phyloP scores from a whole-genome alignment of 2,888 invertebrate genomes.

The Campopleginae sp. region DNA sequence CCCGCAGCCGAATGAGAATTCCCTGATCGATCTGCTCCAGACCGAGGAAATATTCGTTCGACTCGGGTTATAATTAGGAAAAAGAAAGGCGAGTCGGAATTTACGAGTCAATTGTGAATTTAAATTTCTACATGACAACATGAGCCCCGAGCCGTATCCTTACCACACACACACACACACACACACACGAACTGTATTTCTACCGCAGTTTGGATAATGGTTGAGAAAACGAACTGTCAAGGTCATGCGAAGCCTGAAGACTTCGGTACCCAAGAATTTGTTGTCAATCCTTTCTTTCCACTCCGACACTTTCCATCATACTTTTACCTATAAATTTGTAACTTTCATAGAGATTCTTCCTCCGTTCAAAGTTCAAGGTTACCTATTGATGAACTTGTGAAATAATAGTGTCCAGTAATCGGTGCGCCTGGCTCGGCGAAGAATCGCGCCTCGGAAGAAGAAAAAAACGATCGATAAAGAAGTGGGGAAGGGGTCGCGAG shows the following conservation, averaged over 20 bases:
- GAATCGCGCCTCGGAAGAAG: neutral
- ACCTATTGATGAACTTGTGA: too few species aligned
- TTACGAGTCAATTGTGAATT: conserved; percentile 17
- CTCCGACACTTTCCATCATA: neutral
- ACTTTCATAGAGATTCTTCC: too few species aligned
- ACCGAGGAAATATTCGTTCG: too few species aligned
- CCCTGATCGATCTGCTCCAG: too few species aligned
- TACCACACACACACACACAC: neutral
- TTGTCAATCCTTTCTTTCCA: neutral
- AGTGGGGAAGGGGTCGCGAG: conserved; percentile 24
- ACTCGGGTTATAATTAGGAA: too few species aligned
- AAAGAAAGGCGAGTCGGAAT: too few species aligned
- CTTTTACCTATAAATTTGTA: too few species aligned
- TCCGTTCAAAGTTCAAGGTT: too few species aligned
- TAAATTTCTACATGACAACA: conserved; percentile 10
- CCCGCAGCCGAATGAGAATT: too few species aligned
- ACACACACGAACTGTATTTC: neutral
- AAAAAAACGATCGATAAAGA: conserved; percentile 4
- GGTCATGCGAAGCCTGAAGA: neutral
- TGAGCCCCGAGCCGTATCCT: neutral
- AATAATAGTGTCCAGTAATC: too few species aligned
- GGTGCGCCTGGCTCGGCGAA: neutral
- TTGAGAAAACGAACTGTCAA: neutral
- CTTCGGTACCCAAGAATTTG: neutral
- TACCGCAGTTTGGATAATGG: conserved; percentile 7